phyloP scores from a whole-genome alignment of 2,113 vertebrate species.

The Gadus macrocephalus region DNA sequence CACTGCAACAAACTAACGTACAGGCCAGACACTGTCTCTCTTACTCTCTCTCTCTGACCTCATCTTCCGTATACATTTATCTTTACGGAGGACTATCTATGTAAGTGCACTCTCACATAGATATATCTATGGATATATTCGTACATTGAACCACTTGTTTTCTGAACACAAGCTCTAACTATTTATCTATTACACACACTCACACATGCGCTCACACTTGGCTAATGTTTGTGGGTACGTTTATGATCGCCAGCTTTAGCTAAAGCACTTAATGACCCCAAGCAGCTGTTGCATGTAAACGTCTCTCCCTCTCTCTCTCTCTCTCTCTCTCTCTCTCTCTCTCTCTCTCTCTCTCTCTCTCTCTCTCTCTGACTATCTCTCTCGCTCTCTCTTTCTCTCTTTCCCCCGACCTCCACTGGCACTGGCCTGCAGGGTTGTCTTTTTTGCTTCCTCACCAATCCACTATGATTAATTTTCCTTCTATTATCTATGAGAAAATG shows the following conservation, averaged over 20 bases:
- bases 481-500: no score
- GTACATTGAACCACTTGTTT: no score
- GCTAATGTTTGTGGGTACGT: conserved; percentile 32
- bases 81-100: background rate
- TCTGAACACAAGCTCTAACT: no score
- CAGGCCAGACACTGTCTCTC: background rate
- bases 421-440: no score
- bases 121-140: no score
- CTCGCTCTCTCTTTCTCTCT: conserved; percentile 14
- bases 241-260: conserved; percentile 37
- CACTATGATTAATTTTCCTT: no score
- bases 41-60: conserved; percentile 20
- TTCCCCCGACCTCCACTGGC: background rate
- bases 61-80: conserved; percentile 30
- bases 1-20: no score
- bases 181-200: conserved; percentile 18
- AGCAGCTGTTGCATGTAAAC: conserved; percentile 71
- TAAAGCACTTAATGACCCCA: conserved; percentile 60
- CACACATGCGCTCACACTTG: conserved; percentile 22
- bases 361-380: conserved; percentile 6
- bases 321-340: background rate
- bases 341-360: background rate
- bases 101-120: no score
- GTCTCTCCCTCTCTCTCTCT: conserved; percentile 20
- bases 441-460: no score